These are phyloP conservation scores for Eufriesea mexicana DNA, from an alignment of 1,140 invertebrate species.

Conservation along the genomic window DNA sequence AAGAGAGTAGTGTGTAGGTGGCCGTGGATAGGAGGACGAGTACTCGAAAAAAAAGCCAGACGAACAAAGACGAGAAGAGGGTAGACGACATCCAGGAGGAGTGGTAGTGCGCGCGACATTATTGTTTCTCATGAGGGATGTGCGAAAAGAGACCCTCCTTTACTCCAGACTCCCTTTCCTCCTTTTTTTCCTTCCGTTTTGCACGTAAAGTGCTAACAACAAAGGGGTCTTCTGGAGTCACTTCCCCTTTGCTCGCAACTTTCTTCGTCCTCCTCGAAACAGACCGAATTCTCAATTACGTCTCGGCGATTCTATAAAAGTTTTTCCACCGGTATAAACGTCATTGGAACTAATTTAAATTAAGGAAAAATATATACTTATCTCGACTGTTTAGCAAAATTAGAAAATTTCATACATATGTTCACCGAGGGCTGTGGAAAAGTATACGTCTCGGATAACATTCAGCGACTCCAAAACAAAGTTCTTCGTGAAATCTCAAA, in stretches of 20 bases:
- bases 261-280: not conserved
- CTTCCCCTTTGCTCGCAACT: conserved; percentile 8
- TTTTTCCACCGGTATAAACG: not conserved
- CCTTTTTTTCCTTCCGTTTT: conserved; percentile 47
- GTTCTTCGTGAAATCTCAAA: too few relatives aligned
- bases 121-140: conserved; percentile 67
- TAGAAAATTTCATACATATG: not conserved
- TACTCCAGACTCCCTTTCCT: conserved; percentile 43
- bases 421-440: too few relatives aligned
- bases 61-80: conserved; percentile 33
- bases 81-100: conserved; percentile 44
- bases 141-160: conserved; percentile 56
- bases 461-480: too few relatives aligned
- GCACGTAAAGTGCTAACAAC: conserved; percentile 58
- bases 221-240: conserved; percentile 55
- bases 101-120: conserved; percentile 59
- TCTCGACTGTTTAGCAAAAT: not conserved
- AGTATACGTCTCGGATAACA: too few relatives aligned
- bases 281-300: conserved; percentile 20
- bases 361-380: not conserved
- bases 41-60: conserved; percentile 40
- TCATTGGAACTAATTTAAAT: not conserved
- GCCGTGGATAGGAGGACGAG: conserved; percentile 15
- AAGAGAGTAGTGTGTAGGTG: not conserved
- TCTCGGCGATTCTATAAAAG: not conserved